Evolutionary conservation across 1,140 invertebrate species (phyloP).

Genomic region (Ruditapes philippinarum): DNA sequence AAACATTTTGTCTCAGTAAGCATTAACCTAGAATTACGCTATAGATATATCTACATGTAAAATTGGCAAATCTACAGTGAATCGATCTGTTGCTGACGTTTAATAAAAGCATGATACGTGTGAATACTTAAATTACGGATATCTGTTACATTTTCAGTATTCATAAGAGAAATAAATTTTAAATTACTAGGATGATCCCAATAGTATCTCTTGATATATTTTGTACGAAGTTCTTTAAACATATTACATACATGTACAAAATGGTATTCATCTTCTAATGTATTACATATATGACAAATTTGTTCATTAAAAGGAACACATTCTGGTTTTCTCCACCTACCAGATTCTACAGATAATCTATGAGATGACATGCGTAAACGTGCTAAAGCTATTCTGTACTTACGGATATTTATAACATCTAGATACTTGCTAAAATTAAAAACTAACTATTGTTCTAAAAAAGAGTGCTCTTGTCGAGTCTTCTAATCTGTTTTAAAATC

Average conservation of each 20-base stretch:
- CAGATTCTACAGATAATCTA: no score
- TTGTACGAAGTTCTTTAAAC: not conserved
- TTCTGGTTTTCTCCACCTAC: no score
- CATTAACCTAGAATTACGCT: no score
- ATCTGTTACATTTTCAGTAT: not conserved
- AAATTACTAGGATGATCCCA: not conserved
- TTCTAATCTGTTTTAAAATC: slow-evolving; percentile 19
- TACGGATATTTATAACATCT: slow-evolving; percentile 5
- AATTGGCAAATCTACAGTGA: no score
- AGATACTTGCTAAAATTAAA: slow-evolving; percentile 13
- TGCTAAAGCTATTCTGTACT: not conserved
- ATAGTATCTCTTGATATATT: not conserved
- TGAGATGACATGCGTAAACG: slow-evolving; percentile 8
- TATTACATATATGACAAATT: not conserved
- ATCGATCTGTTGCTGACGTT: not conserved
- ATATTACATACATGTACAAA: no score
- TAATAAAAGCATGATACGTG: not conserved
- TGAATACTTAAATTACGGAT: not conserved
- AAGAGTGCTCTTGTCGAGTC: slow-evolving; percentile 23
- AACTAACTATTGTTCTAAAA: slow-evolving; percentile 15
- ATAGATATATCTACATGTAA: no score
- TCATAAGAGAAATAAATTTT: slow-evolving; percentile 8
- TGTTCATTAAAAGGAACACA: not conserved
- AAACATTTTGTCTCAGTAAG: no score
- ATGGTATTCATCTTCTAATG: slow-evolving; percentile 28